Evolutionary conservation across 2,113 vertebrate species (phyloP).

Genomic region (Proterorhinus semilunaris): DNA sequence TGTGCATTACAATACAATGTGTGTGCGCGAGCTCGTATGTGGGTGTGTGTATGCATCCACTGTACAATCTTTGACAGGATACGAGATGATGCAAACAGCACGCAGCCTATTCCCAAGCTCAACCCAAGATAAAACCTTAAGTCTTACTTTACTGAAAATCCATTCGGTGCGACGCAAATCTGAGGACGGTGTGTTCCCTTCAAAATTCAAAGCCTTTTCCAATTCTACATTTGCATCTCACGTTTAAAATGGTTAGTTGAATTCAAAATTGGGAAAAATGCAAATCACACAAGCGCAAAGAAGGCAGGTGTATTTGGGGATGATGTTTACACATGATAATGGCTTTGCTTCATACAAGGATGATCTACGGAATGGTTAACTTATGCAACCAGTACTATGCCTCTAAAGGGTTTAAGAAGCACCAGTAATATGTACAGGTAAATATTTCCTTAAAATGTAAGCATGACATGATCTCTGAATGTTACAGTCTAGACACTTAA

Average conservation of each 20-base stretch:
- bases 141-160: conserved; percentile 23
- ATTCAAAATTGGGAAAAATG: not conserved
- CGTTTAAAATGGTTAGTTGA: not conserved
- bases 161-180: conserved; percentile 20
- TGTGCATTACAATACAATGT: conserved; percentile 12
- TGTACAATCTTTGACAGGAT: conserved; percentile 21
- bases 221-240: conserved; percentile 10
- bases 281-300: not conserved
- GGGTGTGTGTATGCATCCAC: conserved; percentile 21
- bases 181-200: conserved; percentile 16
- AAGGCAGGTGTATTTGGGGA: no score
- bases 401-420: no score
- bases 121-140: conserved; percentile 16
- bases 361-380: no score
- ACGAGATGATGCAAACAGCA: conserved; percentile 14
- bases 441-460: no score
- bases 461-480: no score
- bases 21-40: conserved; percentile 11
- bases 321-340: no score
- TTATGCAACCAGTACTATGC: no score
- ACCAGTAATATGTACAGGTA: no score
- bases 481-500: no score
- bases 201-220: conserved; percentile 3
- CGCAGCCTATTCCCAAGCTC: conserved; percentile 10
- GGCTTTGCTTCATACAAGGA: no score